Evolutionary conservation across 1,140 invertebrate genomes (phyloP).

Genomic region (Anagrus nilaparvatae): DNA sequence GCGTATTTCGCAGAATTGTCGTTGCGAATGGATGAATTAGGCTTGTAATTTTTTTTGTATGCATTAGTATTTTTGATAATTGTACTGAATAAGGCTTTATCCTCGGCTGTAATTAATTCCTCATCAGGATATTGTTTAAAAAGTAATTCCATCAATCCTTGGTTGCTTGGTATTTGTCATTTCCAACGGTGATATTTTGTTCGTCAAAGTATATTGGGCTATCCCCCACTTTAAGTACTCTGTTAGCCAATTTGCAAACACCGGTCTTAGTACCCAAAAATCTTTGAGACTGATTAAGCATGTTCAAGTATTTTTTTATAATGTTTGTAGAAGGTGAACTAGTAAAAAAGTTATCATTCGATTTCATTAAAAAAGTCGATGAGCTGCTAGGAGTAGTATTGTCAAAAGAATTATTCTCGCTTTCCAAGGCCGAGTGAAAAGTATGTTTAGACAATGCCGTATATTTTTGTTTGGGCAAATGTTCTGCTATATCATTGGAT

Average conservation of each 20-base stretch:
- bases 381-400: neutral
- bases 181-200: slow-evolving; percentile 6
- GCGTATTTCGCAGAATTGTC: no score
- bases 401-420: neutral
- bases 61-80: slow-evolving; percentile 18
- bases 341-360: slow-evolving; percentile 1
- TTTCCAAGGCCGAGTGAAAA: neutral
- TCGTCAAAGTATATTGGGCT: slow-evolving; percentile 7
- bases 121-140: slow-evolving; percentile 13
- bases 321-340: neutral
- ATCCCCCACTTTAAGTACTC: slow-evolving; percentile 13
- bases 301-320: neutral
- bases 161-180: slow-evolving; percentile 4
- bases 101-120: slow-evolving; percentile 3
- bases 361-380: neutral
- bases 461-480: neutral
- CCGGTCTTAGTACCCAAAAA: neutral
- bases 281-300: neutral
- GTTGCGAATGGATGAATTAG: slow-evolving; percentile 7
- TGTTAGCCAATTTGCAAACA: slow-evolving; percentile 8
- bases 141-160: slow-evolving; percentile 14
- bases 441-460: neutral
- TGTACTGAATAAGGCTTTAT: slow-evolving; percentile 9
- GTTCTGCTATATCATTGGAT: neutral
- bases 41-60: slow-evolving; percentile 14